These are phyloP conservation scores for Portunus trituberculatus DNA, from an alignment of 1,140 invertebrate species.

Conservation along the genomic window DNA sequence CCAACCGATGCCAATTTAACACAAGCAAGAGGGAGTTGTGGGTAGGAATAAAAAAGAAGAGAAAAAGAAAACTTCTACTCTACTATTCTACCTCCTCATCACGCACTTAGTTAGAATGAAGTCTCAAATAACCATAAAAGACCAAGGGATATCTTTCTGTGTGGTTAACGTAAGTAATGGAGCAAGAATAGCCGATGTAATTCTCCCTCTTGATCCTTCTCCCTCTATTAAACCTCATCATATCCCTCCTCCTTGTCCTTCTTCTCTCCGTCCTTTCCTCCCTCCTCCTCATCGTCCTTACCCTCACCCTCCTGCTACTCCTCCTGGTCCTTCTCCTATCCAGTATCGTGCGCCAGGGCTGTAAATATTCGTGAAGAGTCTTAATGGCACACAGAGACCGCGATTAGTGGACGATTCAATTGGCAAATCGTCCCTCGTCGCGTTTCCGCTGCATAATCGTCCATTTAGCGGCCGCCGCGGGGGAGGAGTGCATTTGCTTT, in stretches of 20 bases:
- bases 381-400: neutral
- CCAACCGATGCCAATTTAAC: too few species aligned
- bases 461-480: neutral
- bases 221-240: too few species aligned
- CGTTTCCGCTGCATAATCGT: slow-evolving; percentile 41
- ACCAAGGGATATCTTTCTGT: too few species aligned
- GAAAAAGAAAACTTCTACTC: too few species aligned
- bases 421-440: neutral
- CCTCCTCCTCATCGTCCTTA: neutral
- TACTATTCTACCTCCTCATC: too few species aligned
- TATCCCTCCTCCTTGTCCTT: neutral
- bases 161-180: too few species aligned
- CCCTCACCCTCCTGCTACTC: neutral
- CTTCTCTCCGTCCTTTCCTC: neutral
- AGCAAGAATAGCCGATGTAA: too few species aligned
- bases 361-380: slow-evolving; percentile 27
- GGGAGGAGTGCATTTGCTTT: neutral
- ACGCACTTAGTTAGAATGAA: too few species aligned
- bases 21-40: too few species aligned
- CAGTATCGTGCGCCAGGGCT: neutral
- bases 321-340: neutral
- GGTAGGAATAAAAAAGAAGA: too few species aligned
- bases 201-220: neutral
- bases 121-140: too few species aligned
- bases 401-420: slow-evolving; percentile 25